These are phyloP conservation scores for Acanthosepion pharaonis DNA, from an alignment of 2,888 invertebrate species.

Conservation along the genomic window DNA sequence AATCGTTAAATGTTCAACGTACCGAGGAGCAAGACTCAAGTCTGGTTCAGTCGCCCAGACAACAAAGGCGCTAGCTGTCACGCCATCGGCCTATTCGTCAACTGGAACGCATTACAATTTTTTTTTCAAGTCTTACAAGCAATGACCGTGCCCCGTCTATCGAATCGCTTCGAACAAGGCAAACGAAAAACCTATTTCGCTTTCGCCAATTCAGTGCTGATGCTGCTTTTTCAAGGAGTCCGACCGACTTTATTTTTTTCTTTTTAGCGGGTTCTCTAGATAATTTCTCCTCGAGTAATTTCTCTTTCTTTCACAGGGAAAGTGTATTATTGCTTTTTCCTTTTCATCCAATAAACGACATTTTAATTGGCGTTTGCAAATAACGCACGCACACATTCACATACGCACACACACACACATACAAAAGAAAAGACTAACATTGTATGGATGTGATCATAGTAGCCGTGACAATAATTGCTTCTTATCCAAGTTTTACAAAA, in stretches of 20 bases:
- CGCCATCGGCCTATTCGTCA: not conserved
- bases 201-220: not conserved
- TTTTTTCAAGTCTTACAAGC: not conserved
- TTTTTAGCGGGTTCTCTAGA: not conserved
- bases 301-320: not conserved
- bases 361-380: not conserved
- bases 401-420: too few relatives aligned
- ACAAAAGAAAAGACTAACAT: not conserved
- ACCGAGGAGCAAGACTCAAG: not conserved
- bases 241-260: not conserved
- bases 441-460: not conserved
- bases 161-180: not conserved
- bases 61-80: conserved; percentile 18
- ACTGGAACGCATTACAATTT: not conserved
- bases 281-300: not conserved
- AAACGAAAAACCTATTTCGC: not conserved
- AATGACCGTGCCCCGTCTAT: not conserved
- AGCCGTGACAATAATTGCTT: not conserved
- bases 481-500: not conserved
- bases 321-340: not conserved
- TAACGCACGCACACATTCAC: too few relatives aligned
- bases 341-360: not conserved
- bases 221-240: not conserved
- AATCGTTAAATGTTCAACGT: conserved; percentile 33
- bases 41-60: not conserved